Evolutionary conservation across 2,113 vertebrate species (phyloP).

Genomic region (Varanus salvator): DNA sequence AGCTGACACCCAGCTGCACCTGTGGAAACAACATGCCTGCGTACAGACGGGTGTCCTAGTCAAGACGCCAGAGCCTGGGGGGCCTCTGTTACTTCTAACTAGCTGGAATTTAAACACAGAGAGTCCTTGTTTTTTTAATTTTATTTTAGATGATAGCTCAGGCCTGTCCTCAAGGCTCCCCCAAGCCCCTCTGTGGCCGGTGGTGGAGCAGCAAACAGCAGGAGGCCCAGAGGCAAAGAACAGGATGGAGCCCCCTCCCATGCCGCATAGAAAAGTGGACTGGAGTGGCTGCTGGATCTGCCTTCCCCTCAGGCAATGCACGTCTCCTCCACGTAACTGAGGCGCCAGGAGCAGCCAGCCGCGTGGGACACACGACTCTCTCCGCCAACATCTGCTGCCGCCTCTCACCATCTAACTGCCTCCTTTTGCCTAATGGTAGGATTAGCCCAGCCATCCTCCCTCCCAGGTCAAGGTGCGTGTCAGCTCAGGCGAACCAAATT

Average conservation of each 20-base stretch:
- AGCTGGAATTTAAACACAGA: constrained; percentile 45
- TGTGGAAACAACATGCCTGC: constrained; percentile 62
- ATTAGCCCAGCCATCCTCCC: too few relatives aligned
- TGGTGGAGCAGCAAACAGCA: too few relatives aligned
- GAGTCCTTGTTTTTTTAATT: constrained; percentile 6
- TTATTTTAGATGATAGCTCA: not conserved
- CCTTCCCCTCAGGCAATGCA: too few relatives aligned
- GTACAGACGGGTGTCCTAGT: constrained; percentile 54
- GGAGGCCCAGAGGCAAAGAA: not conserved
- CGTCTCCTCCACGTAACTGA: too few relatives aligned
- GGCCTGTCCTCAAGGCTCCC: not conserved
- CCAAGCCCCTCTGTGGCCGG: not conserved
- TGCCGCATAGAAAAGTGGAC: too few relatives aligned
- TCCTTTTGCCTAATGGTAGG: too few relatives aligned
- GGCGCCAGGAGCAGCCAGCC: too few relatives aligned
- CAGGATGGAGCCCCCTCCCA: too few relatives aligned
- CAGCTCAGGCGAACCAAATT: not conserved
- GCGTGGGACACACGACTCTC: too few relatives aligned
- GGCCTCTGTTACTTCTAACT: constrained; percentile 31
- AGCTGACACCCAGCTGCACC: constrained; percentile 72
- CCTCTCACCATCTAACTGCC: too few relatives aligned
- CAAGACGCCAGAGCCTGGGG: not conserved
- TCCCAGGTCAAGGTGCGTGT: not conserved
- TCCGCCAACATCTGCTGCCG: too few relatives aligned
- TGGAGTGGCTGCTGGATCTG: too few relatives aligned